A percentile compares a stretch with the other conserved stretches of the same genome.
Evolutionary conservation across 2,113 vertebrate species (phyloP).

Genomic region (Sarotherodon lohbergeri): DNA sequence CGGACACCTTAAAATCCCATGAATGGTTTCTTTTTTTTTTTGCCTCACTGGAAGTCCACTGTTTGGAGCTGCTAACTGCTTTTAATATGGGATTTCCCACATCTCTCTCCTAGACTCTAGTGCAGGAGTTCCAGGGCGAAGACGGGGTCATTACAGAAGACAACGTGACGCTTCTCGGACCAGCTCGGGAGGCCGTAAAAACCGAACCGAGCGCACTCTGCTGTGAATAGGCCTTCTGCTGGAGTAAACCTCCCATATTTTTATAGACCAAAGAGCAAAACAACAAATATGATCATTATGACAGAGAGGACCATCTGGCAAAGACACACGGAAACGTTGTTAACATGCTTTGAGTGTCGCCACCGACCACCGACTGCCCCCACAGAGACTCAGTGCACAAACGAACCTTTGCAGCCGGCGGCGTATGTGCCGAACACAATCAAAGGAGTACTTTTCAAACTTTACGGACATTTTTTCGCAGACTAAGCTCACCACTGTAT

Average conservation of each 20-base stretch:
- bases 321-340: neutral
- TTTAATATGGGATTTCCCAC: neutral
- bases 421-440: slow-evolving; percentile 43
- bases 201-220: slow-evolving; percentile 67
- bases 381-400: neutral
- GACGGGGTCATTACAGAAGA: slow-evolving; percentile 45
- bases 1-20: slow-evolving; percentile 46
- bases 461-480: slow-evolving; percentile 78
- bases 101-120: slow-evolving; percentile 22
- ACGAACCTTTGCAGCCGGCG: slow-evolving; percentile 16
- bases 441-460: slow-evolving; percentile 76
- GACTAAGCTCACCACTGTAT: slow-evolving; percentile 88
- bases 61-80: slow-evolving; percentile 25
- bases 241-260: slow-evolving; percentile 87
- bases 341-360: slow-evolving; percentile 6
- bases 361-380: neutral
- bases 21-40: neutral
- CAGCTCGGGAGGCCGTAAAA: slow-evolving; percentile 31
- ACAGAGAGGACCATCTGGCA: slow-evolving; percentile 59
- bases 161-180: slow-evolving; percentile 62
- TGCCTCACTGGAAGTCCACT: slow-evolving; percentile 5
- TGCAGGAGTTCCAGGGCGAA: slow-evolving; percentile 13
- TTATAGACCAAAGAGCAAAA: slow-evolving; percentile 96
- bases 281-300: slow-evolving; percentile 54
- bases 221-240: slow-evolving; percentile 86